A percentile compares a stretch with the other conserved stretches of the same genome.
Conservation (phyloP, 2,113 vertebrate species). For the Bujurquina vittata region DNA sequence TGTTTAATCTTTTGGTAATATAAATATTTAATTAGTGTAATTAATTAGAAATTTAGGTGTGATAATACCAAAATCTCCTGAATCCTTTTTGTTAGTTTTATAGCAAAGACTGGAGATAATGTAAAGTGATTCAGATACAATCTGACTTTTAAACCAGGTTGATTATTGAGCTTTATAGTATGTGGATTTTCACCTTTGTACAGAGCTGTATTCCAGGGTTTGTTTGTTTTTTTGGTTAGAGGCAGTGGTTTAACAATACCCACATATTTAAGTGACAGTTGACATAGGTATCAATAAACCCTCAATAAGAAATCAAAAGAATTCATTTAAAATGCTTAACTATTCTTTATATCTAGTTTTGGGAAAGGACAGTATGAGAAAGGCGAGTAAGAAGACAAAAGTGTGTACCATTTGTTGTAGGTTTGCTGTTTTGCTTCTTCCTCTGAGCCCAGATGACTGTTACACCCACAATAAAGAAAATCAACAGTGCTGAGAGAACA, state of each 20-base stretch:
- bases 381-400: no score
- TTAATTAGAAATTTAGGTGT: no score
- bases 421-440: constrained; percentile 30
- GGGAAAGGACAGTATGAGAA: no score
- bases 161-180: background rate
- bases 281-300: no score
- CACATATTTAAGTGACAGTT: fast-evolving
- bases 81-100: no score
- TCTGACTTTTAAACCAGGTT: background rate
- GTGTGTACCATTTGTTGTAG: constrained; percentile 27
- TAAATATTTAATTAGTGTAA: no score
- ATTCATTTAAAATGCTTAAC: background rate
- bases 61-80: no score
- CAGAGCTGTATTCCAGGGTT: background rate
- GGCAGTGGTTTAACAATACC: background rate
- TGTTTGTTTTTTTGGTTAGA: fast-evolving
- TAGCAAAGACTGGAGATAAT: background rate
- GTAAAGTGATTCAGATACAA: background rate
- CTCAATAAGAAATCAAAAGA: background rate
- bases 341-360: background rate
- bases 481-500: constrained; percentile 23
- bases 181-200: background rate
- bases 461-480: constrained; percentile 23
- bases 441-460: constrained; percentile 14
- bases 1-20: no score